phyloP scores from a whole-genome alignment of 1,140 invertebrate species.

The Arctopsyche grandis region DNA sequence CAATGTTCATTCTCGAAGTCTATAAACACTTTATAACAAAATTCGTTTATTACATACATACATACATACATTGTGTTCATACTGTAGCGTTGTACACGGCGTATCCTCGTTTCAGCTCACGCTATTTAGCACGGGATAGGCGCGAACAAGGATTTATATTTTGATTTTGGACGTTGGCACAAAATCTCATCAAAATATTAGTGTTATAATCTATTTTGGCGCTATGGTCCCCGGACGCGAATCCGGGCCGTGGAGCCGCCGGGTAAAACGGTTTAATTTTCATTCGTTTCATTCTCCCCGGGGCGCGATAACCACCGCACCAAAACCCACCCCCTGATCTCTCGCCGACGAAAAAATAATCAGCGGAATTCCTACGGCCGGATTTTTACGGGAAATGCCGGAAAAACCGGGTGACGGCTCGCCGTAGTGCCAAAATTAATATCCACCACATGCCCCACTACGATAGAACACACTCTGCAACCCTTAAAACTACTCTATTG shows the following conservation, averaged over 20 bases:
- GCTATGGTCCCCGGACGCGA: constrained; percentile 17
- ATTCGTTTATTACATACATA: too few relatives aligned
- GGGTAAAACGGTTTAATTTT: constrained; percentile 53
- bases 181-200: constrained; percentile 32
- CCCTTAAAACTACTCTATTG: not conserved
- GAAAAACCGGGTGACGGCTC: not conserved
- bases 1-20: too few relatives aligned
- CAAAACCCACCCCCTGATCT: not conserved
- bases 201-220: constrained; percentile 29
- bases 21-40: too few relatives aligned
- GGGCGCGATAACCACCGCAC: constrained; percentile 40
- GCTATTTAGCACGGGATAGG: too few relatives aligned
- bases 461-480: not conserved
- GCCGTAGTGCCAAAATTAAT: constrained; percentile 32
- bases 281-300: constrained; percentile 49
- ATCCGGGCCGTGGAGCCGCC: not conserved
- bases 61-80: too few relatives aligned
- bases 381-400: not conserved
- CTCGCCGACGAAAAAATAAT: constrained; percentile 33
- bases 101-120: not conserved
- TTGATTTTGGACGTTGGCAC: not conserved
- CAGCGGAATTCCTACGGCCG: constrained; percentile 18
- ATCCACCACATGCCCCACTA: not conserved
- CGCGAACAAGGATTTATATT: too few relatives aligned
- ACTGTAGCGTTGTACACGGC: not conserved